These are phyloP conservation scores for Acromyrmex echinatior DNA, from an alignment of 1,140 invertebrate species.

Conservation along the genomic window DNA sequence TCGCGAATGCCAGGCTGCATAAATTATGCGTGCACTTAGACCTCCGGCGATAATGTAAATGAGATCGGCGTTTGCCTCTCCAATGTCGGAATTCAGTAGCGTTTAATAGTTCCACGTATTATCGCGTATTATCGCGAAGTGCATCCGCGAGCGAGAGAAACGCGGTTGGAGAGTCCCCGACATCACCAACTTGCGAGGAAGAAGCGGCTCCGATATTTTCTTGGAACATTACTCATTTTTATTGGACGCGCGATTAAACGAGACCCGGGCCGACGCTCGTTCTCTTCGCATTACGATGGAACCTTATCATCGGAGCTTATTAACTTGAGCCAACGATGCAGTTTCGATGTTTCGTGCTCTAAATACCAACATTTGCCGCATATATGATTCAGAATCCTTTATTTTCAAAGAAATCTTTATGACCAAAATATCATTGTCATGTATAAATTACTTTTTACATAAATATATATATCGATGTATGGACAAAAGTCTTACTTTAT, in stretches of 20 bases:
- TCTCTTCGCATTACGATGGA: constrained; percentile 30
- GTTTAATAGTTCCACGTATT: constrained; percentile 70
- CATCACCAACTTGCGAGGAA: background rate
- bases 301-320: constrained; percentile 54
- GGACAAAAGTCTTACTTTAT: background rate
- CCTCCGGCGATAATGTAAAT: constrained; percentile 76
- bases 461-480: background rate
- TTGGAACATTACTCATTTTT: constrained; percentile 52
- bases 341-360: constrained; percentile 23
- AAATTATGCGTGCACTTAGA: constrained; percentile 78
- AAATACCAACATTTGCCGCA: constrained; percentile 22
- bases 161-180: background rate
- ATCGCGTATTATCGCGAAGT: constrained; percentile 52
- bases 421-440: background rate
- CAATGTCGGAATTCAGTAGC: constrained; percentile 74
- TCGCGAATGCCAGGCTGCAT: constrained; percentile 40
- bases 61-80: constrained; percentile 61
- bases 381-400: background rate
- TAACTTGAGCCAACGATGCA: constrained; percentile 43
- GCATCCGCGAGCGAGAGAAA: constrained; percentile 20
- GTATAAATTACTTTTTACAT: background rate
- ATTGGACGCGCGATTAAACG: constrained; percentile 58
- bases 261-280: constrained; percentile 3
- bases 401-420: constrained; percentile 1
- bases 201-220: constrained; percentile 42